Base-by-base conservation (phyloP, 2,113 vertebrate genomes). In the Tychaedon coryphoeus region DNA sequence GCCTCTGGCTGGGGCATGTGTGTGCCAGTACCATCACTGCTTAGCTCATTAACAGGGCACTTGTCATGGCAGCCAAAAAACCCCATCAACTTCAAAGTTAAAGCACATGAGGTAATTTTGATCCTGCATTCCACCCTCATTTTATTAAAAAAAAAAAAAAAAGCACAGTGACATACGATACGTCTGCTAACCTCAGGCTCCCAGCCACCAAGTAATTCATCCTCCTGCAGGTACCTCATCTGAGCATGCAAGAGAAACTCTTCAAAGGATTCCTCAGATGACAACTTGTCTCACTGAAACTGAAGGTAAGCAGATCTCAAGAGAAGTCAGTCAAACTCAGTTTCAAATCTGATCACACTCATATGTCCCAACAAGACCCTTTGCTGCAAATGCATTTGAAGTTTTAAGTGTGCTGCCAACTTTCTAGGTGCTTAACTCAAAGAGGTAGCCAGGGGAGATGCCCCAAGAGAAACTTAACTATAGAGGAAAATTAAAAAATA, bases 341-440 rank as follows among this genome's bases (percentile, higher is more conserved):
- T 88, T 92, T 94, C 60, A 64, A 42, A 76, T 86, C 82, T 80
- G 66, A 93, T 91, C 77, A 69, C 20, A 19, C 56, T 92, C 58
- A 1, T 69, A 26, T 8, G 48, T 82, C 60, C 67, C 77, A 93
- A 81, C 71, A 90, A 90, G 60, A 76, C 38, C 70, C 34, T 81
- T 33, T 83, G 75, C 87, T 92, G 65, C 72, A 70, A 67, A 90
- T 29, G 24, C 58, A 92, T 84, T 71, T 81, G 72, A 95, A 90
- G 84, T 86, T 77, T 79, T 61, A 79, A 80, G 78, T 51, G 61
- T 34, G 45, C 70, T 96, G 88, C 64, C 82, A 93, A 45, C 69
- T 87, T 97, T 86, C 77, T 66, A 91, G 57, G 76, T 86, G 66
- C 86, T 90, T 83, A 78, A 86, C 42, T 84, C 48, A 81, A 80